Base-by-base conservation (phyloP, 2,113 vertebrate species). In the Gambusia holbrooki region DNA sequence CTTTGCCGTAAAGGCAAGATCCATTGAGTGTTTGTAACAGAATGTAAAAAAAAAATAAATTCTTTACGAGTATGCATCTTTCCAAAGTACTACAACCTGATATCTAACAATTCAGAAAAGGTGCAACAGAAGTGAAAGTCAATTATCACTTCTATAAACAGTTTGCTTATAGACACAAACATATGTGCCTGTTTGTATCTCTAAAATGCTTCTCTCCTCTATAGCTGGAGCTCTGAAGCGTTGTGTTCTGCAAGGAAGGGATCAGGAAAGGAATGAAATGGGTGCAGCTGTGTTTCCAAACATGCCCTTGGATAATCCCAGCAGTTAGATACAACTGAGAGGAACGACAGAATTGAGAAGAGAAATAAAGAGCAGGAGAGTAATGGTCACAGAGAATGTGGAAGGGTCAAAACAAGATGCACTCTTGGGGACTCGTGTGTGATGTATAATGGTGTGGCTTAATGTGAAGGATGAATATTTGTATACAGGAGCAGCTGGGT, bases 281-380 rank as follows among this genome's bases (percentile, higher is more conserved):
- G 62, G 67, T 69, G 80, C 90, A 93, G 93, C 89, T 93, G 92
- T 84, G 81, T 79, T 89, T 88, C 90, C 90, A 93, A 90, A 92
- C 83, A 90, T 87, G 87, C 81, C 81, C 79, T 6, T 68, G 72
- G 80, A 83, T 90, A 87, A 94, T 93, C 85, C 90, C 77, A 77
- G 74, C 37, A 73, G 77, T 77, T 87, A 76, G 75, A 83, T 80
- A 78, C 63, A 63, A 80, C 69, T 30, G 33, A 51, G 82, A 81
- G 66, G 64, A 85, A 58, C 3, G 74, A 82, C 54, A 19, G 54
- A 33, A 64, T 64, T 71, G 45, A 58, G 71, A 2, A 69, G 70
- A 80, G n/a, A 15, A 54, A 54, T 48, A 35, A 9, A 28, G 19
- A 67, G 65, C 11, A 15, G n/a, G 51, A 5, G 35, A 45, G 63